A percentile compares a stretch with the other conserved stretches of the same genome.
Evolutionary conservation across 2,113 vertebrate species (phyloP).

Genomic region (Otis tarda): DNA sequence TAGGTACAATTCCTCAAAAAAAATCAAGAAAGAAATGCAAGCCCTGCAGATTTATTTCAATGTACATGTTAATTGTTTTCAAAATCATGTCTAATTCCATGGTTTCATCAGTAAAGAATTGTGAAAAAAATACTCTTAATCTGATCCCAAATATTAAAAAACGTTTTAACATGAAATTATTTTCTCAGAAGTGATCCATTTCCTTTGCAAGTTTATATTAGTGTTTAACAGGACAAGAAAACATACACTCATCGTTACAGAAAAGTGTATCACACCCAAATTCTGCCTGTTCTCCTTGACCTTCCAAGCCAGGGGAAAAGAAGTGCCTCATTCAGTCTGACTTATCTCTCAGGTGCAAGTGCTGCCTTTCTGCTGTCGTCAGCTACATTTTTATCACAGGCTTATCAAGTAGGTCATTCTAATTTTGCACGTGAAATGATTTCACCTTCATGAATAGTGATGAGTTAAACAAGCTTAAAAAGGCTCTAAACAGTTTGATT

Average conservation of each 20-base stretch:
- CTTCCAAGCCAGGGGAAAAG: background rate
- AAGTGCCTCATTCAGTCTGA: background rate
- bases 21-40: background rate
- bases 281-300: background rate
- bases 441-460: constrained; percentile 58
- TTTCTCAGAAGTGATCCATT: background rate
- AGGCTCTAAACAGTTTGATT: constrained; percentile 18
- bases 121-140: background rate
- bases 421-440: constrained; percentile 22
- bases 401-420: constrained; percentile 31
- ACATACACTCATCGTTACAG: fast-evolving
- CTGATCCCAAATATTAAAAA: background rate
- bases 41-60: background rate
- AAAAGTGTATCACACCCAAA: background rate
- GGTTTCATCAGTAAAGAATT: background rate
- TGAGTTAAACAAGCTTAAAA: constrained; percentile 28
- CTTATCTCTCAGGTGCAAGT: background rate
- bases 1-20: background rate
- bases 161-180: background rate
- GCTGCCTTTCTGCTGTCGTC: background rate
- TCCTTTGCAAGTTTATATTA: background rate
- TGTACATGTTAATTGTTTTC: background rate
- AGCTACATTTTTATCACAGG: constrained; percentile 32
- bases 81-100: background rate
- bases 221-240: background rate